A percentile compares a stretch with the other conserved stretches of the same genome.
phyloP scores from a whole-genome alignment of 1,140 invertebrate species.

The Globodera ellingtonae region DNA sequence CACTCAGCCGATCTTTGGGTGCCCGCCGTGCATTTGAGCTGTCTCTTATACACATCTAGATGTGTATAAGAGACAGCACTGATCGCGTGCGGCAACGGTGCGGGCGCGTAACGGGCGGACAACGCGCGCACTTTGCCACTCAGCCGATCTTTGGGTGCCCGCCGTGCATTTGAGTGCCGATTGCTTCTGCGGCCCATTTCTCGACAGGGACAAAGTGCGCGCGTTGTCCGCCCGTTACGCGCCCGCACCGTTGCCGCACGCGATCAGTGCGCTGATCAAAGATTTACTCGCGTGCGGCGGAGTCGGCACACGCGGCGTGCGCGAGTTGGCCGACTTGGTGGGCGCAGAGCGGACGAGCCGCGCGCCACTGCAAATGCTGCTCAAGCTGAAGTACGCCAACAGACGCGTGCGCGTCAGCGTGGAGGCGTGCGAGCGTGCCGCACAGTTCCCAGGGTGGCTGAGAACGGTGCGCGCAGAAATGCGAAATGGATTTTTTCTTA shows the following conservation, averaged over 20 bases:
- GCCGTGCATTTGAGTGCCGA: background rate
- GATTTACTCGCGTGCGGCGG: background rate
- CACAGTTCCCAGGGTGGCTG: background rate
- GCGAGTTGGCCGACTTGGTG: background rate
- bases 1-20: too few species aligned
- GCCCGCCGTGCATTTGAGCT: too few species aligned
- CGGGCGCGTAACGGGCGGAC: too few species aligned
- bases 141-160: conserved; percentile 5
- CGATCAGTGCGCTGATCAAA: conserved; percentile 5
- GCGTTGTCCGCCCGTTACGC: background rate
- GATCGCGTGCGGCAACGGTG: too few species aligned
- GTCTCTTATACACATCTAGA: too few species aligned
- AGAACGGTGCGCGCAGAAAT: background rate
- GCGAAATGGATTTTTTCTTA: background rate
- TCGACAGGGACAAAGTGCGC: background rate
- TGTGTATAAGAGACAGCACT: too few species aligned
- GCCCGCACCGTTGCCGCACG: background rate
- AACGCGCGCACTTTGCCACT: too few species aligned
- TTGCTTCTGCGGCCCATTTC: background rate
- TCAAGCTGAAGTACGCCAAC: conserved; percentile 1
- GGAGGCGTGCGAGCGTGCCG: background rate
- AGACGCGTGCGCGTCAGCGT: conserved; percentile 4
- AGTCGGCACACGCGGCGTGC: background rate
- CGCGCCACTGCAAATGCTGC: conserved; percentile 2
- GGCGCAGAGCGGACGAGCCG: background rate